phyloP scores from a whole-genome alignment of 2,888 invertebrate genomes.

The Pollenia angustigena region DNA sequence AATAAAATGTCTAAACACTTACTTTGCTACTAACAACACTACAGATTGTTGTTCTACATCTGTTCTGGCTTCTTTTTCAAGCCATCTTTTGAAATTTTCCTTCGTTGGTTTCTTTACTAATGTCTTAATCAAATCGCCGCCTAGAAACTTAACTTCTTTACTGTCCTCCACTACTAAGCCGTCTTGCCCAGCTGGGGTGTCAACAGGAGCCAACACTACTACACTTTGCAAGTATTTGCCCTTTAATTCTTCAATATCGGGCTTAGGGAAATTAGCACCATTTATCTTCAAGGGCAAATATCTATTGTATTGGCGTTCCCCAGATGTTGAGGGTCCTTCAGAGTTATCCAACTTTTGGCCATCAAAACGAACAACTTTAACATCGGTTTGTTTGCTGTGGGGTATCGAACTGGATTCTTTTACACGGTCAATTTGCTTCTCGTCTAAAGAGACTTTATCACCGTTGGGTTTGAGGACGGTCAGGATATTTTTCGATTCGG shows the following conservation, averaged over 20 bases:
- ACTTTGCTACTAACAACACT: conserved; percentile 92
- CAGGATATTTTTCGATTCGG: conserved; percentile 89
- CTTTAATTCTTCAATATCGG: conserved; percentile 90
- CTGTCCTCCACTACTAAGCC: conserved; percentile 86
- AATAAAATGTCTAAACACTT: conserved; percentile 82
- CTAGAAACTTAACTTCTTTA: conserved; percentile 89
- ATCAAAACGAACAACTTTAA: conserved; percentile 94
- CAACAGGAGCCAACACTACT: conserved; percentile 93
- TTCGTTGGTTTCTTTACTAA: conserved; percentile 90
- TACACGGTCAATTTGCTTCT: conserved; percentile 86
- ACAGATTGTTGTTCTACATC: conserved; percentile 91
- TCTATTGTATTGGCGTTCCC: conserved; percentile 91
- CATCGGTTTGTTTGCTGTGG: conserved; percentile 88
- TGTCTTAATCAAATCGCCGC: conserved; percentile 90
- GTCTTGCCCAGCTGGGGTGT: conserved; percentile 85
- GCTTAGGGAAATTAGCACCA: conserved; percentile 93
- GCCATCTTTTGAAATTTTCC: conserved; percentile 92
- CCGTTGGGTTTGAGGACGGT: conserved; percentile 88
- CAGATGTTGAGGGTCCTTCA: conserved; percentile 88
- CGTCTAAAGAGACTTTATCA: conserved; percentile 85
- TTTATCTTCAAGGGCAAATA: conserved; percentile 93
- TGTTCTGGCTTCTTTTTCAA: conserved; percentile 90
- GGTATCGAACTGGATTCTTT: conserved; percentile 80
- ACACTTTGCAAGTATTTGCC: conserved; percentile 93
- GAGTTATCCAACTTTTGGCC: conserved; percentile 90